A percentile compares a stretch with the other conserved stretches of the same genome.
phyloP scores from a whole-genome alignment of 2,797 vertebrate species.

The Sarcoramphus papa region DNA sequence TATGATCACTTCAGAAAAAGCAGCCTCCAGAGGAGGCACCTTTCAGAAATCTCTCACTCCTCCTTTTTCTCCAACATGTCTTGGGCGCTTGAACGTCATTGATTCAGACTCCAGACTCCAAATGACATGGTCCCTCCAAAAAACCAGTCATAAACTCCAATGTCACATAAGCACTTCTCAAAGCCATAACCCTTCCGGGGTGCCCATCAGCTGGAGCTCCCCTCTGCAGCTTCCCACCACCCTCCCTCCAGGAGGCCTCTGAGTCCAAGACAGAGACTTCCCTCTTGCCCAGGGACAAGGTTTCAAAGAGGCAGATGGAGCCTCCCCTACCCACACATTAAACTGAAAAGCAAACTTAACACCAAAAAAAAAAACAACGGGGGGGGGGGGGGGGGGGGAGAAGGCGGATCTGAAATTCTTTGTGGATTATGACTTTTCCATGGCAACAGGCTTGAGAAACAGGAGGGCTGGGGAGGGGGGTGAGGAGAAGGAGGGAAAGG shows the following conservation, averaged over 20 bases:
- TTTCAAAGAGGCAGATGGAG: constrained; percentile 12
- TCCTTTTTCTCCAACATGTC: not conserved
- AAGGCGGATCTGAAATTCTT: constrained; percentile 24
- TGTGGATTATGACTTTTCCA: constrained; percentile 61
- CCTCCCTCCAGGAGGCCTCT: not conserved
- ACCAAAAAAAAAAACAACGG: not conserved
- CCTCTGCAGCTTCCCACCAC: not conserved
- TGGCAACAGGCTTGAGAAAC: constrained; percentile 62
- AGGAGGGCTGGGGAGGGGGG: constrained; percentile 23
- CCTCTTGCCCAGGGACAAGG: not conserved
- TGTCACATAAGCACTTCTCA: not conserved
- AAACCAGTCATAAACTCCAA: not conserved
- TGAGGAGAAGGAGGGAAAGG: constrained; percentile 46
- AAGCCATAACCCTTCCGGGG: not conserved
- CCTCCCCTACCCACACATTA: not conserved
- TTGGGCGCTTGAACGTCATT: not conserved
- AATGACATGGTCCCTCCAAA: not conserved
- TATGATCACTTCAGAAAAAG: constrained; percentile 16
- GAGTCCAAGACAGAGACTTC: not conserved
- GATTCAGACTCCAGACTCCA: not conserved
- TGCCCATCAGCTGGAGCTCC: not conserved
- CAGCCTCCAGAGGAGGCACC: not conserved
- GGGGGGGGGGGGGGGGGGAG: too few relatives aligned
- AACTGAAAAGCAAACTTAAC: constrained; percentile 28
- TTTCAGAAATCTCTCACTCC: constrained; percentile 20